phyloP scores from a whole-genome alignment of 2,797 vertebrate genomes.

The Megaceryle alcyon region DNA sequence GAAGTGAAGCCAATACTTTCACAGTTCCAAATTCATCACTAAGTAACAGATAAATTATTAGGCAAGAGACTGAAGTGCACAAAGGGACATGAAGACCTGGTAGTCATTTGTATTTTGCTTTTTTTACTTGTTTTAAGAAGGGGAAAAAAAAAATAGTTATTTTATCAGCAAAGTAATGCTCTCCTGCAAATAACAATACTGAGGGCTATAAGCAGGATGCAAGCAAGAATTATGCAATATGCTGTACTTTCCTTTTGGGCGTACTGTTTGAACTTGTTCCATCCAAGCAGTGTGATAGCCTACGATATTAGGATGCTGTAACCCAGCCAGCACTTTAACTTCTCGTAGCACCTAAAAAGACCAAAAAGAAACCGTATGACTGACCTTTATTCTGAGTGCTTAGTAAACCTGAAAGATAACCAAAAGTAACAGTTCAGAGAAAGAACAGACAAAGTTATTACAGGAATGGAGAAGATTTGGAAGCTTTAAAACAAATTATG shows the following conservation, averaged over 20 bases:
- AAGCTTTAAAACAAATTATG: background rate
- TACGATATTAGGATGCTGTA: conserved; percentile 92
- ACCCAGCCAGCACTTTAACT: conserved; percentile 93
- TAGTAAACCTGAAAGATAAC: background rate
- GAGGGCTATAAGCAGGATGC: background rate
- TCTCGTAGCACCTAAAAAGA: conserved; percentile 89
- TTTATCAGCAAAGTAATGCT: background rate
- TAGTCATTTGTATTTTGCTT: background rate
- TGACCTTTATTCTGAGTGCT: background rate
- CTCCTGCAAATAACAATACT: background rate
- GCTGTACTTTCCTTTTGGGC: conserved; percentile 60
- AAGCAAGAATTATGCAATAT: background rate
- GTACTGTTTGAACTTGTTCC: conserved; percentile 88
- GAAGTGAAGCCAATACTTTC: background rate
- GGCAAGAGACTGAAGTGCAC: background rate
- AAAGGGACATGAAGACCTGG: background rate
- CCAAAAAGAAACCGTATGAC: background rate
- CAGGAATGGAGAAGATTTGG: background rate
- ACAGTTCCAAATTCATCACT: background rate
- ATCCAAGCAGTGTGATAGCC: conserved; percentile 99
- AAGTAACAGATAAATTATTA: background rate
- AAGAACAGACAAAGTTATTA: background rate
- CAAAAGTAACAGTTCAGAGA: background rate
- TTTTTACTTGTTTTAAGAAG: background rate
- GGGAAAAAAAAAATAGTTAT: fast-evolving